Evolutionary conservation across 2,888 invertebrate species (phyloP).

Genomic region (Gandaritis pyraliata): DNA sequence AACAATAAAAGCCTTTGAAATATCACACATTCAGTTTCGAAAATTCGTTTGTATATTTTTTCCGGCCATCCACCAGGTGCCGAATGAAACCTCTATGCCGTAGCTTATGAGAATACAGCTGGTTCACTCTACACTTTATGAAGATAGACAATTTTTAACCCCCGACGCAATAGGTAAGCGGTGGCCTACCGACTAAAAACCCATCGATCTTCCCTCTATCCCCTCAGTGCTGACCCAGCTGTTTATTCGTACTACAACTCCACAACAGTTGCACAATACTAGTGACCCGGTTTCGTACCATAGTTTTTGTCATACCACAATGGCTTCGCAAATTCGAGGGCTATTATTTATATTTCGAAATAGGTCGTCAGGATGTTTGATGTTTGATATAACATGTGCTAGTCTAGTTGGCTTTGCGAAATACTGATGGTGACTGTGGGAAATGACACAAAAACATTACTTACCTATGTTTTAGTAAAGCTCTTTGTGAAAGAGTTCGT

Average conservation of each 20-base stretch:
- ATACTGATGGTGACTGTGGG: background rate
- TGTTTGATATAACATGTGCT: slow-evolving; percentile 28
- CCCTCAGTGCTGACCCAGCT: slow-evolving; percentile 16
- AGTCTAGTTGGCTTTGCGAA: slow-evolving; percentile 8
- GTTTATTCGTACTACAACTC: background rate
- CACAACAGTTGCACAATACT: slow-evolving; percentile 21
- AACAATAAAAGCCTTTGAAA: slow-evolving; percentile 33
- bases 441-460: too few relatives aligned
- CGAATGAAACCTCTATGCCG: slow-evolving; percentile 31
- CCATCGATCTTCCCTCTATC: too few relatives aligned
- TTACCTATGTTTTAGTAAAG: too few relatives aligned
- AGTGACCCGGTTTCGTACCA: slow-evolving; percentile 31
- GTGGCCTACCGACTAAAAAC: too few relatives aligned
- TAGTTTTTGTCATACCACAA: slow-evolving; percentile 30
- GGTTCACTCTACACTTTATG: background rate
- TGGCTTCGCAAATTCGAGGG: slow-evolving; percentile 24
- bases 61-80: slow-evolving; percentile 37
- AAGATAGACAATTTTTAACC: too few relatives aligned
- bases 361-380: slow-evolving; percentile 18
- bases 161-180: too few relatives aligned
- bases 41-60: slow-evolving; percentile 40
- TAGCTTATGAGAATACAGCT: slow-evolving; percentile 16
- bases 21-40: slow-evolving; percentile 38
- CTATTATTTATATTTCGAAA: slow-evolving; percentile 16
- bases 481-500: too few relatives aligned